Conservation (phyloP, 2,888 invertebrate genomes). For the Euzophera pinguis region DNA sequence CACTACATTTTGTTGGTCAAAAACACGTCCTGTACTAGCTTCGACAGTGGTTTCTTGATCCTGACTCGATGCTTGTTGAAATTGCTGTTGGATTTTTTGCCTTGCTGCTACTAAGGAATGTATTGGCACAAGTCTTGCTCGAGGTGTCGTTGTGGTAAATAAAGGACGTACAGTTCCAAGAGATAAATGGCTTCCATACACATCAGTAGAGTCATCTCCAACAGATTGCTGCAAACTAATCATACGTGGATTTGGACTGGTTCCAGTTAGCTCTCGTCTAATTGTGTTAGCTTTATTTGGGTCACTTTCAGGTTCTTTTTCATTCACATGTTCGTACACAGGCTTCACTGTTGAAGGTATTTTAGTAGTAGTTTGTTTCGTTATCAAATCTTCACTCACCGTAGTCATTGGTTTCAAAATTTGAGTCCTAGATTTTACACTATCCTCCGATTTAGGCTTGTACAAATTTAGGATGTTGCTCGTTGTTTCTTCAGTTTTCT, state of each 20-base stretch:
- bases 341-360: conserved; percentile 70
- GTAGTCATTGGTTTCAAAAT: conserved; percentile 55
- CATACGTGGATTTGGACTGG: conserved; percentile 78
- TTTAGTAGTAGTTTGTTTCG: conserved; percentile 64
- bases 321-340: conserved; percentile 71
- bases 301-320: conserved; percentile 61
- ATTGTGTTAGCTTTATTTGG: conserved; percentile 77
- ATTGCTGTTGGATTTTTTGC: conserved; percentile 69
- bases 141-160: conserved; percentile 82
- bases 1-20: conserved; percentile 66
- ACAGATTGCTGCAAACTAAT: conserved; percentile 78
- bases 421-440: conserved; percentile 51
- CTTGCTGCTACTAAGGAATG: conserved; percentile 71
- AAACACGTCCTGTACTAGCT: conserved; percentile 75
- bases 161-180: conserved; percentile 83
- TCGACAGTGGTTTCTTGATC: conserved; percentile 70
- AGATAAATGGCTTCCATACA: conserved; percentile 83
- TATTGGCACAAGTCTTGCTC: conserved; percentile 78
- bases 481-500: conserved; percentile 52
- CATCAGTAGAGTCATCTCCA: conserved; percentile 84
- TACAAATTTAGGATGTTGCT: conserved; percentile 55
- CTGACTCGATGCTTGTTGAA: conserved; percentile 52
- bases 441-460: conserved; percentile 53
- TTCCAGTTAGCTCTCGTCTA: conserved; percentile 81
- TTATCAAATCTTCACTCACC: conserved; percentile 55